phyloP scores from a whole-genome alignment of 92 coral and sea anemone genomes.

The Phenganax marumi region DNA sequence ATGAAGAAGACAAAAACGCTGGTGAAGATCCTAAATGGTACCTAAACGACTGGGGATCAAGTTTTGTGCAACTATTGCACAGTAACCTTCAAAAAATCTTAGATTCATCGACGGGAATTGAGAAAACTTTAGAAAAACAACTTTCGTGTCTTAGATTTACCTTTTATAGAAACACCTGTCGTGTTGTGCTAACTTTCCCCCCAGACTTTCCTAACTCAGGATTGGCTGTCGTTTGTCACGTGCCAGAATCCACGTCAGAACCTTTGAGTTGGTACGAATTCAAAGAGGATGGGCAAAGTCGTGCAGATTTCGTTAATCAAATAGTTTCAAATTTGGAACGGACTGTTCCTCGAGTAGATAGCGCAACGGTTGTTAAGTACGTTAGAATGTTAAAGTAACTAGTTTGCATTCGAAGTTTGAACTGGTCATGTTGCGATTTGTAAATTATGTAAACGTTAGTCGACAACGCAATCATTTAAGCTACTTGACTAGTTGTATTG shows the following conservation, averaged over 20 bases:
- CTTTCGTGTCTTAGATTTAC: constrained; percentile 3
- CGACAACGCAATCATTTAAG: too few species aligned
- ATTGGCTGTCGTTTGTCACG: background rate
- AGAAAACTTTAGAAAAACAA: constrained; percentile 33
- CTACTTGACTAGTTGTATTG: too few species aligned
- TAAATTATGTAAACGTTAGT: too few species aligned
- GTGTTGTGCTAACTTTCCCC: background rate
- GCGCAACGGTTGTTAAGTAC: too few species aligned
- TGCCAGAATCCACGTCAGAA: background rate
- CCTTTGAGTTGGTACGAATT: background rate
- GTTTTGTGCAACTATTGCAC: constrained; percentile 28
- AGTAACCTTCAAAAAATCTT: constrained; percentile 71
- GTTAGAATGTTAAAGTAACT: too few species aligned
- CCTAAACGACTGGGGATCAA: background rate
- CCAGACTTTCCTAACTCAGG: background rate
- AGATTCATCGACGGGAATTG: constrained; percentile 65
- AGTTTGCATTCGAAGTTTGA: too few species aligned
- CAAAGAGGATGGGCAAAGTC: background rate
- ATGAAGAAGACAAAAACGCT: background rate
- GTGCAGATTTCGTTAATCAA: background rate
- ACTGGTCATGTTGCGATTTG: too few species aligned
- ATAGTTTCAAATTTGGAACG: background rate
- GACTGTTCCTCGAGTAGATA: background rate
- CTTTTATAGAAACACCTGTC: background rate
- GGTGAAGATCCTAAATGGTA: background rate